Evolutionary conservation across 2,888 invertebrate genomes (phyloP), one percentile per base, ranked within the genome.

Genomic region (Prosopocoilus inquinatus): DNA sequence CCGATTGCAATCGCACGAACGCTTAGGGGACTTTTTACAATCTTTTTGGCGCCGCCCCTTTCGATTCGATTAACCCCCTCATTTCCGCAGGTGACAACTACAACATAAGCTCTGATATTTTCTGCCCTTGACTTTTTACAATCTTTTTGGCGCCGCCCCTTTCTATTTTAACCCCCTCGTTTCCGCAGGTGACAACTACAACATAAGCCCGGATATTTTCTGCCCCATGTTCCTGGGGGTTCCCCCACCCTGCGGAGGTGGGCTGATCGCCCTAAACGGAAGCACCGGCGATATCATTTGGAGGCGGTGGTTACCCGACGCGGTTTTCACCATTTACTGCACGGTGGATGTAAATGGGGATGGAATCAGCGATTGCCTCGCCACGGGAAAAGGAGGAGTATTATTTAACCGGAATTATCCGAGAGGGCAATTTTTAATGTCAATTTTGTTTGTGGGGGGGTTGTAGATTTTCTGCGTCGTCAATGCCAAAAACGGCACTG

Each of bases 201-300:
- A 83, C 60, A 77, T 85, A 61, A 79, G 81, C 0, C 78, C 81
- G 15, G 81, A 83, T 61, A 79, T 81, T 60, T 79, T 83, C 46
- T 86, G 89, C 67, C 82, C 84, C 58, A 81, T 88, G 56, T 86
- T 87, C 67, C 85, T 89, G 68, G 82, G 82, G 47, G 84, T 85
- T 8, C 79, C 82, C 50, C 70, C 77, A 4, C 85, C 85, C 1
- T 92, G 91, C 70, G 82, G 86, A 60, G 91, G 91, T 3, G 91
- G 91, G 5, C 80, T 90, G 8, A 76, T 90, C 61, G 90, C 89
- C 0, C 70, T 91, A n/a, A 85, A 91, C 72, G 92, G 91, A 0
- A 72, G 69, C 16, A 85, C 81, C 38, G 92, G 92, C 1, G 77
- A 81, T 33, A 81, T 84, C n/a, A 66, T 91, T 9, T 92, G 91